A percentile compares a stretch with the other conserved stretches of the same genome.
These are phyloP conservation scores for Chrysodeixis includens DNA, from an alignment of 2,888 invertebrate genomes.

Conservation along the genomic window DNA sequence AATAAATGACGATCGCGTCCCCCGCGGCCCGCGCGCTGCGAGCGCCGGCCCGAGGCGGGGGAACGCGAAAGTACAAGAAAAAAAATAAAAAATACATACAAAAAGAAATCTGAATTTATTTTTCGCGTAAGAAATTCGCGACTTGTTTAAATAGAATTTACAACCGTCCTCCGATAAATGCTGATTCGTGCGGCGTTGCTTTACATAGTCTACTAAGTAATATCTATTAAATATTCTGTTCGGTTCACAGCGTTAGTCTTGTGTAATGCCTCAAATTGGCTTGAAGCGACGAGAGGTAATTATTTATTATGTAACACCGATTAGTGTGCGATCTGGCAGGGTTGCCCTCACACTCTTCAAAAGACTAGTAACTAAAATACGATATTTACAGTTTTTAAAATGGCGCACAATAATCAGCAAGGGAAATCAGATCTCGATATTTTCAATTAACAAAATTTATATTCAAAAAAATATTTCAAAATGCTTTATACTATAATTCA, in stretches of 20 bases:
- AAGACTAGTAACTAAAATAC: background rate
- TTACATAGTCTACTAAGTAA: background rate
- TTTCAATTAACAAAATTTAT: no score
- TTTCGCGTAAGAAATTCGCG: conserved; percentile 19
- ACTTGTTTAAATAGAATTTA: conserved; percentile 18
- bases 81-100: conserved; percentile 18
- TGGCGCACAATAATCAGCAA: no score
- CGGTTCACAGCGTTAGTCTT: background rate
- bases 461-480: no score
- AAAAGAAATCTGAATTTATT: conserved; percentile 28
- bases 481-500: no score
- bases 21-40: conserved; percentile 2
- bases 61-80: conserved; percentile 10
- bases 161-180: conserved; percentile 13
- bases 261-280: conserved; percentile 10
- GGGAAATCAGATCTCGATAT: no score
- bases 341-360: background rate
- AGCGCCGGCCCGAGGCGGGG: background rate
- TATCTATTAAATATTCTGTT: background rate
- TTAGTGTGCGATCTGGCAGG: background rate
- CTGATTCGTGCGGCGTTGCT: background rate
- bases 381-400: no score
- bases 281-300: conserved; percentile 14
- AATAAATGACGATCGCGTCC: conserved; percentile 36
- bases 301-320: conserved; percentile 19